phyloP scores from a whole-genome alignment of 2,888 invertebrate species.

The Drosophila setosimentum region DNA sequence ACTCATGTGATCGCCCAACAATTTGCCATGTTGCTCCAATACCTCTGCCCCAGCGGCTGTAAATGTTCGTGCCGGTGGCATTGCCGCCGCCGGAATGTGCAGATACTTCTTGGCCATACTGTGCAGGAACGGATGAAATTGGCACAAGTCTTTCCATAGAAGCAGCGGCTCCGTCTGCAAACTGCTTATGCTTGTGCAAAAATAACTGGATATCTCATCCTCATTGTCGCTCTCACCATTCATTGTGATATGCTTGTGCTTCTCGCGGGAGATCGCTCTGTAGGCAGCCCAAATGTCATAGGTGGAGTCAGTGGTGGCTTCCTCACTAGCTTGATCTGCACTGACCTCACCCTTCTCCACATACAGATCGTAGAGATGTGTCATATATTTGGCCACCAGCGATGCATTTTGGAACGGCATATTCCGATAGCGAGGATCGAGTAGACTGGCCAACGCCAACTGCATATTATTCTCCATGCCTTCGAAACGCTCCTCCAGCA shows the following conservation, averaged over 20 bases:
- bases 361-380: slow-evolving; percentile 41
- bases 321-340: slow-evolving; percentile 11
- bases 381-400: slow-evolving; percentile 53
- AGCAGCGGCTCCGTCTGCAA: slow-evolving; percentile 50
- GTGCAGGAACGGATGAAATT: slow-evolving; percentile 59
- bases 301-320: background rate
- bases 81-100: slow-evolving; percentile 58
- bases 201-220: slow-evolving; percentile 60
- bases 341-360: slow-evolving; percentile 24
- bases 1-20: slow-evolving; percentile 39
- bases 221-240: slow-evolving; percentile 32
- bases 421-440: slow-evolving; percentile 62
- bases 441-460: slow-evolving; percentile 45
- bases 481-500: slow-evolving; percentile 44
- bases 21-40: slow-evolving; percentile 21
- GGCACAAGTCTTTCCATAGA: slow-evolving; percentile 52
- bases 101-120: slow-evolving; percentile 56
- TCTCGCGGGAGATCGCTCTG: slow-evolving; percentile 44
- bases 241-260: slow-evolving; percentile 37
- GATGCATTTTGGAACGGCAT: slow-evolving; percentile 49
- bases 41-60: slow-evolving; percentile 24
- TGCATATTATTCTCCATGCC: slow-evolving; percentile 47
- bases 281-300: slow-evolving; percentile 59
- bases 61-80: slow-evolving; percentile 48
- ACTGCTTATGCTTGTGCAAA: slow-evolving; percentile 40